Base-by-base conservation (phyloP, 2,797 vertebrate genomes). In the Silurus aristotelis region DNA sequence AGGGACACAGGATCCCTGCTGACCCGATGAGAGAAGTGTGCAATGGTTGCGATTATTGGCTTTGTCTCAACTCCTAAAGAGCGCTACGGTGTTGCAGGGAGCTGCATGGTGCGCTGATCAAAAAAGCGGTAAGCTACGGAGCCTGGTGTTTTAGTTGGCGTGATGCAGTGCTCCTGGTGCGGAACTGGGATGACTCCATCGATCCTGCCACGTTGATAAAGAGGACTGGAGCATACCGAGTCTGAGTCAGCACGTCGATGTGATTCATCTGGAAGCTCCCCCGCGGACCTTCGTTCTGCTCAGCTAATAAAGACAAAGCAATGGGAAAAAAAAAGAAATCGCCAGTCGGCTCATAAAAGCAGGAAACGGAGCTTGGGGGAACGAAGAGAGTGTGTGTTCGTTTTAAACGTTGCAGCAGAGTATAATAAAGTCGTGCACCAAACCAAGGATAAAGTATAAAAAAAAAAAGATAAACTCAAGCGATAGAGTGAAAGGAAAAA, bases 181-280 rank as follows among this genome's bases (percentile, higher is more conserved):
- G 25, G 66, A 82, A 72, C 70, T 38, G 22, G 75, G 48, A 58
- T 58, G 66, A 64, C 56, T 78, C 71, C 85, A 90, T 90, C 82
- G 88, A 90, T 90, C 73, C 78, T 38, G 61, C 81, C 88, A 81
- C n/a, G 31, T 52, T 85, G 83, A 86, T 86, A 88, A 90, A 84
- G 86, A 87, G 86, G 86, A 83, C 83, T 46, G 14, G 70, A 88
- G 87, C 73, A 14, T 82, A 72, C 77, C 60, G 63, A 43, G 61
- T 56, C 85, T 88, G 88, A 90, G 84, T 90, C 89, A 90, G 89
- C 89, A 88, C 55, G 83, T 89, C 87, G 76, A 88, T 90, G 87
- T 68, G 48, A 85, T 87, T 90, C 84, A 90, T 90, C 87, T 88
- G 77, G 82, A 60, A 72, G 84, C 63, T 78, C 75, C 75, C 83